These are phyloP conservation scores for Drosophila mauritiana DNA, from an alignment of 1,140 invertebrate species.

Conservation along the genomic window DNA sequence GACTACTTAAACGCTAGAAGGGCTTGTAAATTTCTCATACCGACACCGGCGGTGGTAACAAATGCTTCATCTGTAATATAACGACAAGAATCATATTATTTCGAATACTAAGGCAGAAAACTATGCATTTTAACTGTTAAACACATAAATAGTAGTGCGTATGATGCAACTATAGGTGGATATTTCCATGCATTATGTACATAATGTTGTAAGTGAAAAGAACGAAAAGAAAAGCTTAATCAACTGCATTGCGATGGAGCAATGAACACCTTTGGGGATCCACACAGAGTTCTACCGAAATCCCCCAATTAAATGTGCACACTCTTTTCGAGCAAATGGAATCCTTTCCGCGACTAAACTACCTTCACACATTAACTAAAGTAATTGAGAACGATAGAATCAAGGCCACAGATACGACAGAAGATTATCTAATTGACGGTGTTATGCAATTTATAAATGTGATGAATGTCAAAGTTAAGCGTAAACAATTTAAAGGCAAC, in stretches of 20 bases:
- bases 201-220: slow-evolving; percentile 30
- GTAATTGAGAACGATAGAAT: slow-evolving; percentile 16
- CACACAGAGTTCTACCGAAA: slow-evolving; percentile 32
- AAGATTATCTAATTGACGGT: slow-evolving; percentile 79
- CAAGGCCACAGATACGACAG: slow-evolving; percentile 30
- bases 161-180: slow-evolving; percentile 39
- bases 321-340: slow-evolving; percentile 77
- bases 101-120: slow-evolving; percentile 43
- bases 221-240: slow-evolving; percentile 29
- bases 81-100: slow-evolving; percentile 61
- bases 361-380: slow-evolving; percentile 76
- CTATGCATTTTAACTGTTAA: slow-evolving; percentile 69
- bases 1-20: slow-evolving; percentile 47
- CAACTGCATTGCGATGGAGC: slow-evolving; percentile 25
- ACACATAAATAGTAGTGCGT: slow-evolving; percentile 54
- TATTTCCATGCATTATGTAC: slow-evolving; percentile 48
- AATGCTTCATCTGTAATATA: slow-evolving; percentile 80
- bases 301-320: slow-evolving; percentile 50
- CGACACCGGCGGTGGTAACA: slow-evolving; percentile 45
- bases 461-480: slow-evolving; percentile 81
- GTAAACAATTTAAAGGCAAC: slow-evolving; percentile 48
- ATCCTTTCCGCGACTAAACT: slow-evolving; percentile 79
- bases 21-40: slow-evolving; percentile 77
- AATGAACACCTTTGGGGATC: slow-evolving; percentile 1
- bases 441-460: slow-evolving; percentile 83